Percentiles rank a stretch among this genome's conserved stretches.
Evolutionary conservation across 2,113 vertebrate species (phyloP).

Genomic region (Tympanuchus pallidicinctus): DNA sequence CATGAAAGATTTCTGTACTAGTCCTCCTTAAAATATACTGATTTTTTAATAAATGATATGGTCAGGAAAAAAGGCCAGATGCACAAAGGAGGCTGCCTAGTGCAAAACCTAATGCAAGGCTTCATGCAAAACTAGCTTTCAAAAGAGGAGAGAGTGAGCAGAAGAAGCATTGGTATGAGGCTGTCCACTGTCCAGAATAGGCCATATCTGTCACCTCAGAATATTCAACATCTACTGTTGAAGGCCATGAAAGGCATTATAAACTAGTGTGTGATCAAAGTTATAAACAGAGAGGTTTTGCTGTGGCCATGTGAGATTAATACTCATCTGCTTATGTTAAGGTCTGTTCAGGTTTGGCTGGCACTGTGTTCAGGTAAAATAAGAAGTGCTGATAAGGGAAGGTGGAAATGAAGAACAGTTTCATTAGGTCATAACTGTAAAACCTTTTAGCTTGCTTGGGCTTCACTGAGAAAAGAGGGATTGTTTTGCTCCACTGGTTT

Average conservation of each 20-base stretch:
- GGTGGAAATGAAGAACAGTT: neutral
- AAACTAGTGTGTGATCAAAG: neutral
- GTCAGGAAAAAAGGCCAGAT: neutral
- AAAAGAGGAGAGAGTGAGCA: neutral
- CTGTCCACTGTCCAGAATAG: neutral
- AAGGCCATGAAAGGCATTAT: neutral
- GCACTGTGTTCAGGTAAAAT: neutral
- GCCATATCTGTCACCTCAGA: neutral
- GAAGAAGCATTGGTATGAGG: neutral
- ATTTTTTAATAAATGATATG: neutral
- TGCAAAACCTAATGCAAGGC: neutral
- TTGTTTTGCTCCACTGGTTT: no score
- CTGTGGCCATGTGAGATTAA: neutral
- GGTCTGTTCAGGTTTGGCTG: neutral
- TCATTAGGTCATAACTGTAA: neutral
- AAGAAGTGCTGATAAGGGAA: neutral
- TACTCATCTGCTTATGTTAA: neutral
- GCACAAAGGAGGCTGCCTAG: neutral
- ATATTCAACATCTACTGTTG: neutral
- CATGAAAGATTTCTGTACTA: neutral
- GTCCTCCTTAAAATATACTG: neutral
- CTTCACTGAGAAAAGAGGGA: no score
- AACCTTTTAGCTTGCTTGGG: no score
- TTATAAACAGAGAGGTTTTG: neutral
- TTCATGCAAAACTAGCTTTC: neutral